Base-by-base conservation (phyloP, 2,113 vertebrate genomes). In the Danionella cerebrum region DNA sequence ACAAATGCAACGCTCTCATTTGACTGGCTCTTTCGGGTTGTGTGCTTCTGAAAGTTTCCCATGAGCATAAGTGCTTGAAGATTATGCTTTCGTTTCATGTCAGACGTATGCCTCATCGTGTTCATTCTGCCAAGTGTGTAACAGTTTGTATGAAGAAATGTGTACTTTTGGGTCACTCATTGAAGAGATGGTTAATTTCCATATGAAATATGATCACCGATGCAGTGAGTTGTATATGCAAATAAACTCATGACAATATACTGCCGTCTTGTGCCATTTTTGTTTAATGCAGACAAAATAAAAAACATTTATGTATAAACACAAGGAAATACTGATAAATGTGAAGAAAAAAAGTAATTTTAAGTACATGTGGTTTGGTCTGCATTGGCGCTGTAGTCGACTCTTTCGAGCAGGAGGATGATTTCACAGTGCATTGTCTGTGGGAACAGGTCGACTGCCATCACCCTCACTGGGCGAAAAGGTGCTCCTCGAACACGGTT, bases 371-470 rank as follows among this genome's bases (percentile, higher is more conserved):
- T n/a, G 14, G 36, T 13, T 12, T 67, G 16, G 13, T 70, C 70
- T 25, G 29, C 18, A 12, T 25, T 31, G 74, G 79, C 67, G 0
- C 85, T 66, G 4, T 89, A 83, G 2, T 93, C 85, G 6, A 89
- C 78, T 52, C 96, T 89, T 75, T 98, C 93, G 5, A 99, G 90
- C 72, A 95, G 77, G 66, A 98, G 80, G 1, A 99, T 86, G 71
- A 94, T 82, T 82, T 99, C 96, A 0, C 92, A 93, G 24, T 99
- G 94, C 47, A 88, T 84, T 3, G 96, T 99, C 78, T 99, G 96
- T 1, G 96, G 96, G 76, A 99, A 99, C 45, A 99, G 87, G 72
- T 99, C 96, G 79, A 99, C 93, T 0, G 95, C 91, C 86, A 93
- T 69, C 0, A 94, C 92, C 79, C 85, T 84, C 5, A 93, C 57